Evolutionary conservation across 1,140 invertebrate species (phyloP), one percentile per base, ranked within the genome.

Genomic region (Pogonus chalceus): DNA sequence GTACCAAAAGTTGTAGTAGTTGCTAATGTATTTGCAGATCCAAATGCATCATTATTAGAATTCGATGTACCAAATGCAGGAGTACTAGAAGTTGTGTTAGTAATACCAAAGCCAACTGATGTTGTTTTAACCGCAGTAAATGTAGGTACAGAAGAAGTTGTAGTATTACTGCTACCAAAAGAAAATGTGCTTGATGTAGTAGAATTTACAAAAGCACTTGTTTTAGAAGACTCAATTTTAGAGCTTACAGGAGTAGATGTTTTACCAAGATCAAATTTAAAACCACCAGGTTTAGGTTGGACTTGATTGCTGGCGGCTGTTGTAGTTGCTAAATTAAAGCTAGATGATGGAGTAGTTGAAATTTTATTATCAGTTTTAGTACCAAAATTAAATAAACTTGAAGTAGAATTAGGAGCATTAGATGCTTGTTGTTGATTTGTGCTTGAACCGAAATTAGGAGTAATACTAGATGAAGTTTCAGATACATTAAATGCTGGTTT

Each of bases 181-280:
- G 4, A 4, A 31, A 14, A 43, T 18, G 37, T 7, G 9, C 18
- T 43, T 43, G 37, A 16, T 14, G 26, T 31, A 7, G 4, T 31
- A 31, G 26, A 7, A 31, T 14, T 31, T 7, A 31, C 14, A 7
- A 14, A 31, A 14, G 26, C 14, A 7, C 26, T 20, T 7, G 26
- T 31, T 31, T 31, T 31, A 7, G 26, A 31, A 4, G 4, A 14
- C 4, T 4, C 14, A 31, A 31, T 14, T 7, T 31, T 31, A 4
- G 14, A 31, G 26, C 14, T 31, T 31, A 14, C 26, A 31, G n/a
- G n/a, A n/a, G n/a, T n/a, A n/a, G 20, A 2, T 2, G 23, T 9
- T 50, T 23, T 35, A 7, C 23, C 49, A 35, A 51, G 23, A 35
- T 31, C 23, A 4, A 43, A 43, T 43, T 43, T 43, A 43, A 43